Conservation (phyloP, 1,140 invertebrate genomes). For the Drosophila setifemur region DNA sequence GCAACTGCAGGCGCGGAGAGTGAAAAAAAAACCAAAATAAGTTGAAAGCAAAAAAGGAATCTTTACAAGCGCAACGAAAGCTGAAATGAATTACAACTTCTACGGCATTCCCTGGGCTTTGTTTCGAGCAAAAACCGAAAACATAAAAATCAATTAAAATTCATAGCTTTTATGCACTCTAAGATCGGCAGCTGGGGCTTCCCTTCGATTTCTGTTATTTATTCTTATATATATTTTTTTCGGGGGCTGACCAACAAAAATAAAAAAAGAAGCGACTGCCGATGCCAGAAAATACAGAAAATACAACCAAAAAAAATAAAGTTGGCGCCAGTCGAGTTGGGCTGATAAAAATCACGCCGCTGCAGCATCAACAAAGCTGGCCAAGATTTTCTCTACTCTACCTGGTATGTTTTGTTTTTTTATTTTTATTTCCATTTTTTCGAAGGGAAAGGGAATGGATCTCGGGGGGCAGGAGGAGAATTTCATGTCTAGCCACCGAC, state of each 20-base stretch:
- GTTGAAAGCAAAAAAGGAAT: constrained; percentile 19
- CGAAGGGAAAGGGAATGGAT: neutral
- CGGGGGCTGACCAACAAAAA: neutral
- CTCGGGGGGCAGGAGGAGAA: constrained; percentile 37
- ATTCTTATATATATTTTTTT: constrained; percentile 10
- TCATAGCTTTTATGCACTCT: constrained; percentile 69
- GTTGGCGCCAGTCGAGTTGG: constrained; percentile 63
- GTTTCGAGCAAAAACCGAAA: constrained; percentile 32
- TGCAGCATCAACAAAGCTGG: constrained; percentile 32
- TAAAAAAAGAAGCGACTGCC: constrained; percentile 11
- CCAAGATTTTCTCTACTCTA: constrained; percentile 32
- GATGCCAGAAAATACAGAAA: constrained; percentile 33
- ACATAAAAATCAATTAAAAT: constrained; percentile 79
- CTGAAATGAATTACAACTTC: constrained; percentile 75
- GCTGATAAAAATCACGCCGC: constrained; percentile 56
- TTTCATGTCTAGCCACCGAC: constrained; percentile 74
- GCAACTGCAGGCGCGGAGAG: constrained; percentile 10
- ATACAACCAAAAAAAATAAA: too few relatives aligned
- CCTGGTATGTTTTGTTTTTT: constrained; percentile 11
- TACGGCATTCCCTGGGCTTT: constrained; percentile 36
- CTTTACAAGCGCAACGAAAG: constrained; percentile 79
- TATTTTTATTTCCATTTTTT: neutral
- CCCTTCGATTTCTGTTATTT: constrained; percentile 21
- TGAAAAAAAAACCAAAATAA: constrained; percentile 17
- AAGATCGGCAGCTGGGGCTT: constrained; percentile 13